Evolutionary conservation across 2,888 invertebrate genomes (phyloP).

Genomic region (Dorcus parallelipipedus): DNA sequence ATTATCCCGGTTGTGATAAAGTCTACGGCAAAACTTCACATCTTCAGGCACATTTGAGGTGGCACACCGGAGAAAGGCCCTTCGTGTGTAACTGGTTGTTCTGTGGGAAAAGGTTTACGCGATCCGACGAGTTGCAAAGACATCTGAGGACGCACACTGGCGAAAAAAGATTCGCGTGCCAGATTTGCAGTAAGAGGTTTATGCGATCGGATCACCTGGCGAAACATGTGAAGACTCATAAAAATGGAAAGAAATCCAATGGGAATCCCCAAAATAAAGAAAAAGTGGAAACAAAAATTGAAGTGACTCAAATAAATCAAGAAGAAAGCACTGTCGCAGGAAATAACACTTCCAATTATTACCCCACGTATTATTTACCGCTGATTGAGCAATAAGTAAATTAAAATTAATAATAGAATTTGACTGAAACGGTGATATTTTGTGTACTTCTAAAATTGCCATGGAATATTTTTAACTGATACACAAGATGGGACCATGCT

Average conservation of each 20-base stretch:
- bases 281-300: slow-evolving; percentile 13
- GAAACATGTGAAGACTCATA: slow-evolving; percentile 89
- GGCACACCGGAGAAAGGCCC: slow-evolving; percentile 92
- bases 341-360: slow-evolving; percentile 21
- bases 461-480: no score
- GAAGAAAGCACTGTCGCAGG: slow-evolving; percentile 9
- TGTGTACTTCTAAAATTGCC: no score
- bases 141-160: slow-evolving; percentile 87
- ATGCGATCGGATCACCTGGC: slow-evolving; percentile 92
- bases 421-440: no score
- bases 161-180: slow-evolving; percentile 84
- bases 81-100: slow-evolving; percentile 86
- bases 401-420: no score
- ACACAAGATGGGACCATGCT: no score
- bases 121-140: slow-evolving; percentile 87
- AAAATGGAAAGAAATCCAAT: slow-evolving; percentile 53
- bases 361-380: slow-evolving; percentile 11
- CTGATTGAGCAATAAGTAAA: no score
- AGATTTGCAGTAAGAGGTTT: slow-evolving; percentile 84
- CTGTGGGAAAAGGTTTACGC: slow-evolving; percentile 87
- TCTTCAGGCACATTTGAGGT: slow-evolving; percentile 70
- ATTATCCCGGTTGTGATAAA: slow-evolving; percentile 81
- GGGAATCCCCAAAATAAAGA: slow-evolving; percentile 34
- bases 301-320: slow-evolving; percentile 5
- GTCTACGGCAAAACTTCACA: slow-evolving; percentile 94